These are phyloP conservation scores for Mechanitis messenoides DNA, from an alignment of 2,888 invertebrate genomes.

Conservation along the genomic window DNA sequence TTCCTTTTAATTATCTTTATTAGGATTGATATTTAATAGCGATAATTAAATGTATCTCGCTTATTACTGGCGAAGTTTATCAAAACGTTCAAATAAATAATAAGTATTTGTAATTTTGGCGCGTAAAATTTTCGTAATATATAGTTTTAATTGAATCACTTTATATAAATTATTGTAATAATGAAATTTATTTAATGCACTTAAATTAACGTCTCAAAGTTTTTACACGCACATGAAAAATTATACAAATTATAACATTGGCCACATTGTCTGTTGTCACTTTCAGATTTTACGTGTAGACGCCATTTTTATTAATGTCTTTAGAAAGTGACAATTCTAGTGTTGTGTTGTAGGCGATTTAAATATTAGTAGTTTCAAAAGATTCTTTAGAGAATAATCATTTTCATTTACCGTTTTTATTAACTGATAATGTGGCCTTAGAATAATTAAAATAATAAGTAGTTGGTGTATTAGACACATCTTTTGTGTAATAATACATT, in stretches of 20 bases:
- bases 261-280: too few species aligned
- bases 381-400: too few species aligned
- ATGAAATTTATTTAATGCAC: background rate
- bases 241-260: background rate
- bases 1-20: background rate
- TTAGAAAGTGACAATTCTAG: too few species aligned
- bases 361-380: background rate
- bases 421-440: constrained; percentile 1
- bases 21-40: background rate
- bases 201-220: constrained; percentile 4
- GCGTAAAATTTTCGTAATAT: background rate
- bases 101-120: too few species aligned
- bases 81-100: too few species aligned
- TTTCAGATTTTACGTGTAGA: too few species aligned
- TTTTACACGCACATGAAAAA: constrained; percentile 3
- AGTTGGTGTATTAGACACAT: background rate
- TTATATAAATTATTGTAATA: background rate
- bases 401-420: background rate
- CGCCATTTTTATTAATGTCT: too few species aligned
- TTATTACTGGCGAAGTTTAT: too few species aligned
- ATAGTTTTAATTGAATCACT: background rate
- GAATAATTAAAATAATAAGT: background rate
- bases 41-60: background rate
- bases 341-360: too few species aligned
- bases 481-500: background rate